These are phyloP conservation scores for Esox niger DNA, from an alignment of 2,113 vertebrate species.

Conservation along the genomic window DNA sequence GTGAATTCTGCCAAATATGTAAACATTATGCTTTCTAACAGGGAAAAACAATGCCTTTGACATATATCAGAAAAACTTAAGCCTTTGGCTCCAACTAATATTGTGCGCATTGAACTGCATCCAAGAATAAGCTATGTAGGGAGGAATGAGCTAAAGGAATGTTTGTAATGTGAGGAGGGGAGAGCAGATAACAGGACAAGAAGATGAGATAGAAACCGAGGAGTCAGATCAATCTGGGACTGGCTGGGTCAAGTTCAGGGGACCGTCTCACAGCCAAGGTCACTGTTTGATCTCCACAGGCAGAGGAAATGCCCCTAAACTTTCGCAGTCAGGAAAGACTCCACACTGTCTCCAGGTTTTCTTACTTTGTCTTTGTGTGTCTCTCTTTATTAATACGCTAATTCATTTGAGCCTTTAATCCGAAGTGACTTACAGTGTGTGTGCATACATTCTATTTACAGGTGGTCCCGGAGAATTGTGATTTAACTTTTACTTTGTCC, in stretches of 20 bases:
- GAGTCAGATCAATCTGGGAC: conserved; percentile 43
- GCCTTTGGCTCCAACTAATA: too few relatives aligned
- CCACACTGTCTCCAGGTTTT: not conserved
- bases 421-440: too few relatives aligned
- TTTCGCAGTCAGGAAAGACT: conserved; percentile 30
- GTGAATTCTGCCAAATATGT: too few relatives aligned
- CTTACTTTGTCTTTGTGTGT: not conserved
- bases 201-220: not conserved
- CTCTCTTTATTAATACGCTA: conserved; percentile 25
- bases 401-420: too few relatives aligned
- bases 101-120: not conserved
- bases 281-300: conserved; percentile 58
- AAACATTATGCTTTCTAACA: too few relatives aligned
- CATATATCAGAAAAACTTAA: too few relatives aligned
- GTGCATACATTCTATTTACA: too few relatives aligned
- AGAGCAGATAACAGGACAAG: not conserved
- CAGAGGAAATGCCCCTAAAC: conserved; percentile 46
- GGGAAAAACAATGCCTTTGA: too few relatives aligned
- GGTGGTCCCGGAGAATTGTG: too few relatives aligned
- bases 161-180: conserved; percentile 11
- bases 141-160: conserved; percentile 26
- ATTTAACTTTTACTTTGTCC: conserved; percentile 3
- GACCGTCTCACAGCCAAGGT: conserved; percentile 50
- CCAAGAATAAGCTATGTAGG: conserved; percentile 12
- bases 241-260: conserved; percentile 67